A percentile compares a stretch with the other conserved stretches of the same genome.
These are phyloP conservation scores for Drosophila borborema DNA, from an alignment of 2,888 invertebrate species.

Conservation along the genomic window DNA sequence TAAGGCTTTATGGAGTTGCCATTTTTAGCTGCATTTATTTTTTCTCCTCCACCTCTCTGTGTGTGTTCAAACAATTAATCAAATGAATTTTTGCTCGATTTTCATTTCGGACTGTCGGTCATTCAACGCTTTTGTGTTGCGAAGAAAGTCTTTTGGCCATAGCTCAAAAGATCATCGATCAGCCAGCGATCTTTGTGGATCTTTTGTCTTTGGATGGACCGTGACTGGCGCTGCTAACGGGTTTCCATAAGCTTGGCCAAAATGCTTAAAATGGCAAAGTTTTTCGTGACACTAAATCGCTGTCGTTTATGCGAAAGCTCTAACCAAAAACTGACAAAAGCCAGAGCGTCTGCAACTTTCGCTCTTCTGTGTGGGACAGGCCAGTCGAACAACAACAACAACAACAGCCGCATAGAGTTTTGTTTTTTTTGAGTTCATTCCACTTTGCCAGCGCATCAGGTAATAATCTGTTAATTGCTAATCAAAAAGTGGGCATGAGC, in stretches of 20 bases:
- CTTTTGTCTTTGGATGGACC: conserved; percentile 35
- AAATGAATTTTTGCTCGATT: conserved; percentile 18
- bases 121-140: conserved; percentile 27
- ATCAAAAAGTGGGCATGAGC: conserved; percentile 9
- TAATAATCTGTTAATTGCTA: conserved; percentile 9
- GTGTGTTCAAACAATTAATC: conserved; percentile 55
- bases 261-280: conserved; percentile 56
- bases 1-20: conserved; percentile 33
- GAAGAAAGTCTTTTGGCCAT: conserved; percentile 53
- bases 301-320: conserved; percentile 59
- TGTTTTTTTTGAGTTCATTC: conserved; percentile 25
- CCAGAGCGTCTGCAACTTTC: conserved; percentile 49
- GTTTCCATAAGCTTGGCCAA: conserved; percentile 37
- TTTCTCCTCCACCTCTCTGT: conserved; percentile 17
- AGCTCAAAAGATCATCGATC: conserved; percentile 44
- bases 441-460: conserved; percentile 13
- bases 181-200: conserved; percentile 14
- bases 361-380: conserved; percentile 43
- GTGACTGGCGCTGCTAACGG: conserved; percentile 28
- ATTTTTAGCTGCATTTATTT: conserved; percentile 29
- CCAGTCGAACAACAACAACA: not conserved
- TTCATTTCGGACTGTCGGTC: conserved; percentile 28
- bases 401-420: conserved; percentile 9
- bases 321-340: conserved; percentile 63
- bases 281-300: conserved; percentile 50